Base-by-base conservation (phyloP, 2,113 vertebrate species). In the Daboia siamensis region DNA sequence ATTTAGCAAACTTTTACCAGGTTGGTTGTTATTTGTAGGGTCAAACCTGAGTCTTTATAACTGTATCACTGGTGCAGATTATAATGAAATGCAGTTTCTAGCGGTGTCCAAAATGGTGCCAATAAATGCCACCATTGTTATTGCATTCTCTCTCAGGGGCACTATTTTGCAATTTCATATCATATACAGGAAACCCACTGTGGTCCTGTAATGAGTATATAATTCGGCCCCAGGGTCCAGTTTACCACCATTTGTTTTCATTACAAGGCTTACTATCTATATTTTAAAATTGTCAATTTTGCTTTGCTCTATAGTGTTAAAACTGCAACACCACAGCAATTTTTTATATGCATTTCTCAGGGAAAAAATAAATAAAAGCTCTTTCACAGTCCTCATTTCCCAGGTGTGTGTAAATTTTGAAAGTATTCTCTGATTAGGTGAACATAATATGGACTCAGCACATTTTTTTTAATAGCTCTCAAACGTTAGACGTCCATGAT, bases 191-290 rank as follows among this genome's bases (percentile, higher is more conserved):
- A 89, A 52, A 59, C 93, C 94, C 95, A 93, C 20, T 64, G 87
- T 85, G 95, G 91, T 57, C 94, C 92, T 89, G 29, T 90, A 92
- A 88, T 92, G 94, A 96, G 84, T 64, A 51, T 33, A 17, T 20
- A 93, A 91, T n/a, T 90, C 91, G 90, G 84, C 95, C 90, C 93
- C 26, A 85, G 90, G 86, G 94, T 89, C 54, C 94, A 90, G 24
- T 93, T 91, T 4, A 91, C 89, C 86, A 86, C 33, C 59, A 56
- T 94, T 94, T 95, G 91, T 94, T 94, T 93, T 89, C 95, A 94
- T 95, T 94, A 57, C 90, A 0, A 0, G 33, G 39, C 52, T 92
- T 93, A 0, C 91, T 88, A 3, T 48, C 86, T 84, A 0, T 33
- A 39, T 90, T 93, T 74, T 24, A 46, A 84, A 93, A 29, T 64